phyloP scores from a whole-genome alignment of 2,888 invertebrate species.

The Andrena chrysosceles region DNA sequence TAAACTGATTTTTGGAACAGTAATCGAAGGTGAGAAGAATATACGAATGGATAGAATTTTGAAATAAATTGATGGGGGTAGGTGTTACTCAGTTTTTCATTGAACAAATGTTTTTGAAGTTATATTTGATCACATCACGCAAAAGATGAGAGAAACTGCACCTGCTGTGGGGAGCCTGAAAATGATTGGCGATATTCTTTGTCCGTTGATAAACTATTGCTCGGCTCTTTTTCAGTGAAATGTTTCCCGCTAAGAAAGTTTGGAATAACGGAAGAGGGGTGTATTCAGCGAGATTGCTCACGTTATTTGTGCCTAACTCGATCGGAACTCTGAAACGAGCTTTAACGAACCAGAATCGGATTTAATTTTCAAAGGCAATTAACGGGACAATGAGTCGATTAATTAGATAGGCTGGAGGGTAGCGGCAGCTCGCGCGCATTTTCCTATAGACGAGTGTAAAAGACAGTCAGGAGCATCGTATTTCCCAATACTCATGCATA shows the following conservation, averaged over 20 bases:
- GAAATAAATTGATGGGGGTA: too few species aligned
- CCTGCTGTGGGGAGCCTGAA: not conserved
- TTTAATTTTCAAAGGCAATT: conserved; percentile 68
- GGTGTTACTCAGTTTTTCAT: too few species aligned
- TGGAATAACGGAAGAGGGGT: conserved; percentile 26
- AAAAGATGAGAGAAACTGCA: not conserved
- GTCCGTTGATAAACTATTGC: not conserved
- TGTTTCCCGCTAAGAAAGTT: conserved; percentile 26
- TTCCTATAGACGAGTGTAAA: conserved; percentile 25
- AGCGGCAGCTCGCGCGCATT: conserved; percentile 25
- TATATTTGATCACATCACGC: too few species aligned
- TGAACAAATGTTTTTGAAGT: too few species aligned
- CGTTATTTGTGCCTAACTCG: conserved; percentile 57
- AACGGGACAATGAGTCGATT: conserved; percentile 64
- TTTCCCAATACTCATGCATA: conserved; percentile 2
- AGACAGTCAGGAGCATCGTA: conserved; percentile 4
- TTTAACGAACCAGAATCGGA: conserved; percentile 64
- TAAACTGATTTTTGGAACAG: too few species aligned
- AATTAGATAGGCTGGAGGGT: conserved; percentile 56
- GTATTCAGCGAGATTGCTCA: conserved; percentile 50
- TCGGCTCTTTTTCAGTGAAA: conserved; percentile 16
- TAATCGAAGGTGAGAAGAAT: too few species aligned
- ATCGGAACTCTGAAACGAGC: conserved; percentile 57
- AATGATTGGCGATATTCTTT: not conserved
- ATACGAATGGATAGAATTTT: too few species aligned